A percentile compares a stretch with the other conserved stretches of the same genome.
Evolutionary conservation across 2,888 invertebrate genomes (phyloP).

Genomic region (Schizaphis graminum): DNA sequence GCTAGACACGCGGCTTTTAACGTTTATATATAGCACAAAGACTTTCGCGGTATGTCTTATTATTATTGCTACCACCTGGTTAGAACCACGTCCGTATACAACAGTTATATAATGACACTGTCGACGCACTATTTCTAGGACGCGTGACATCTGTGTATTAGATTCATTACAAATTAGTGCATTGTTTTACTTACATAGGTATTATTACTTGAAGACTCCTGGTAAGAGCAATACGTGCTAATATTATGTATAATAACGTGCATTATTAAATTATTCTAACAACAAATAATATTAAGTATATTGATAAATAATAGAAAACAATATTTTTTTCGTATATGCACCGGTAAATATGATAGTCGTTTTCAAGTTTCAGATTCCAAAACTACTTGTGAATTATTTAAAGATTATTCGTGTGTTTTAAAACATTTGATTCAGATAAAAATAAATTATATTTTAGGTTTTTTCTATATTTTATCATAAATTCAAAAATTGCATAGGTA

Average conservation of each 20-base stretch:
- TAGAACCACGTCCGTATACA: neutral
- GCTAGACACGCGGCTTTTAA: neutral
- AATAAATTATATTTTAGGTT: neutral
- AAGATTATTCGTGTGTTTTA: neutral
- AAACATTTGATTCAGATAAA: neutral
- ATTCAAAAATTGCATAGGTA: neutral
- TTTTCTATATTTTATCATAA: neutral
- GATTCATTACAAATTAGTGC: slow-evolving; percentile 26
- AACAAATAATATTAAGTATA: neutral
- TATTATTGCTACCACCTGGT: neutral
- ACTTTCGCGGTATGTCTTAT: neutral
- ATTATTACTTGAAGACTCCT: neutral
- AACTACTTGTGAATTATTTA: neutral
- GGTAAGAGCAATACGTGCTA: neutral
- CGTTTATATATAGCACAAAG: neutral
- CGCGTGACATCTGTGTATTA: slow-evolving; percentile 30
- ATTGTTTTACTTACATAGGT: slow-evolving; percentile 23
- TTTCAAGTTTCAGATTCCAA: neutral
- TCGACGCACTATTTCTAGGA: neutral
- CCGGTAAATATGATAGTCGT: neutral
- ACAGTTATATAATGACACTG: neutral
- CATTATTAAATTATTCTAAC: neutral
- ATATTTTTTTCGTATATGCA: neutral
- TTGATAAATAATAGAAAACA: neutral
- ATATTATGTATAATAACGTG: neutral